These are phyloP conservation scores for Pyrgilauda ruficollis DNA, from an alignment of 2,113 vertebrate genomes.

Conservation along the genomic window DNA sequence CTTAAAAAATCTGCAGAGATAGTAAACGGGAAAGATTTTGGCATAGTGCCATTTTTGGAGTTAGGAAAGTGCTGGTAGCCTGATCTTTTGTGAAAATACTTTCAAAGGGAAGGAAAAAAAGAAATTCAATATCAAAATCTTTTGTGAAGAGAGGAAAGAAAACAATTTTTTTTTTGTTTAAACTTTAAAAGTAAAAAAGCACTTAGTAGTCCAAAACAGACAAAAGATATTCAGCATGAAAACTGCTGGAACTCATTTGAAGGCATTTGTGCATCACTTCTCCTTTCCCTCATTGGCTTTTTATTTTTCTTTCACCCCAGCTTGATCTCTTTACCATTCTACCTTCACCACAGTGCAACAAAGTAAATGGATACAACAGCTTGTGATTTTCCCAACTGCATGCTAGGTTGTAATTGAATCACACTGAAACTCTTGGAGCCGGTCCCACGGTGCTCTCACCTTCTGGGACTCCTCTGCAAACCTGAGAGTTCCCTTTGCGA, in stretches of 20 bases:
- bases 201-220: background rate
- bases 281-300: background rate
- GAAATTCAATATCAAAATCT: background rate
- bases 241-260: background rate
- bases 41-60: background rate
- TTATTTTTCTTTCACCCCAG: background rate
- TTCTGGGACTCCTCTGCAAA: background rate
- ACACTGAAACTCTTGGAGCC: background rate
- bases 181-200: background rate
- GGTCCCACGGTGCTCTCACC: background rate
- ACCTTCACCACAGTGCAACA: background rate
- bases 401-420: background rate
- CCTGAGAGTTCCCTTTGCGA: background rate
- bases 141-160: background rate
- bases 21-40: background rate
- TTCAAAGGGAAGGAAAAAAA: background rate
- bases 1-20: background rate
- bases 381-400: background rate
- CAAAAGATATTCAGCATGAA: background rate
- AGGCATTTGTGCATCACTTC: constrained; percentile 1
- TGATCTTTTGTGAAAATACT: background rate
- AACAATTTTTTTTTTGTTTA: background rate
- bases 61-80: background rate
- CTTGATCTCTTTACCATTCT: background rate
- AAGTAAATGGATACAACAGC: background rate